Conservation (phyloP, 2,797 vertebrate species). For the Alcedo quadribrachys region DNA sequence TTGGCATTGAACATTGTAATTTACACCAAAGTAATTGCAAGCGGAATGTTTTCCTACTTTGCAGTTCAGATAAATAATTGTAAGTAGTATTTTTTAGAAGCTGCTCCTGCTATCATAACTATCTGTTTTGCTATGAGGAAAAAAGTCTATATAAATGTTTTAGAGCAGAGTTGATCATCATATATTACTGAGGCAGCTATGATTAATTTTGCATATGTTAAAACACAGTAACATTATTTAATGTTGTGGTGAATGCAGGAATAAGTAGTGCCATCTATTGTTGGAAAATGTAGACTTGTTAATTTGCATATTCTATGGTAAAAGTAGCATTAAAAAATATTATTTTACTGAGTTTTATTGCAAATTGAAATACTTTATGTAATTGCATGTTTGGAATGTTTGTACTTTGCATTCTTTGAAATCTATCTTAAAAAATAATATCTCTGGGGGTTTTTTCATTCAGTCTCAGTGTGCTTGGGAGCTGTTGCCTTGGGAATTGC, state of each 20-base stretch:
- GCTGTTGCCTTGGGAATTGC: not conserved
- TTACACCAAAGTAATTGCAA: not conserved
- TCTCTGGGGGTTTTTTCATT: not conserved
- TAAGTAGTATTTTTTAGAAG: not conserved
- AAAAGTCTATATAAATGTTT: conserved; percentile 17
- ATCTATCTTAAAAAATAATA: not conserved
- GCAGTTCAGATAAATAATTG: conserved; percentile 11
- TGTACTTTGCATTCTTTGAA: not conserved
- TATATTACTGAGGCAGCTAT: conserved; percentile 61
- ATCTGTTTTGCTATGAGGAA: not conserved
- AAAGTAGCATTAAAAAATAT: conserved; percentile 31
- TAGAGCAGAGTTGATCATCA: conserved; percentile 60
- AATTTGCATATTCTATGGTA: conserved; percentile 16
- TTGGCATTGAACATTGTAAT: not conserved
- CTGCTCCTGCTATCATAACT: not conserved
- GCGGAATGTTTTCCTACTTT: not conserved
- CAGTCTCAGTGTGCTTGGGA: not conserved
- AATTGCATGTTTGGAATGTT: not conserved
- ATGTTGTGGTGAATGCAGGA: conserved; percentile 53
- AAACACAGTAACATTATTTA: conserved; percentile 39
- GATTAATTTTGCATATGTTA: conserved; percentile 59
- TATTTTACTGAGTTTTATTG: conserved; percentile 16
- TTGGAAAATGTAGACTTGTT: conserved; percentile 19
- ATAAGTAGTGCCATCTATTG: conserved; percentile 74
- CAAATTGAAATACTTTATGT: conserved; percentile 29